Evolutionary conservation across 1,140 invertebrate genomes (phyloP).

Genomic region (Pogonomyrmex barbatus): DNA sequence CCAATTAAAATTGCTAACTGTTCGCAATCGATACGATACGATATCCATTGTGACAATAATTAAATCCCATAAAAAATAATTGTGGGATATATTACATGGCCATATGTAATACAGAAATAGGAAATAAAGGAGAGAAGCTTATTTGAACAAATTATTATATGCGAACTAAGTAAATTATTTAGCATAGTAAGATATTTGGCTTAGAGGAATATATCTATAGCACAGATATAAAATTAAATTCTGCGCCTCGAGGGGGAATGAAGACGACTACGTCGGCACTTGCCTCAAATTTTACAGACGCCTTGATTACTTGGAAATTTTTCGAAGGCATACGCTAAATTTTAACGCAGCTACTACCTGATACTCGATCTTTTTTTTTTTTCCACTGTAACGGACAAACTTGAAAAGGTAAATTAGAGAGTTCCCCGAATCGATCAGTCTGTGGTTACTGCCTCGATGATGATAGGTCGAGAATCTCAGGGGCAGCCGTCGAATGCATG

Average conservation of each 20-base stretch:
- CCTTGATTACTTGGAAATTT: conserved; percentile 31
- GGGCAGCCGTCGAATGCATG: conserved; percentile 1
- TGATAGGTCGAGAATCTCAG: conserved; percentile 58
- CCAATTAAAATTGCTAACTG: conserved; percentile 1
- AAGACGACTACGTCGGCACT: neutral
- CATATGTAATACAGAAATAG: neutral
- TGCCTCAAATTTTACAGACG: neutral
- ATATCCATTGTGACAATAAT: conserved; percentile 4
- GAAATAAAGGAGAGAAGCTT: neutral
- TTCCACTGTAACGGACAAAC: conserved; percentile 9
- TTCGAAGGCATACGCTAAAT: conserved; percentile 10
- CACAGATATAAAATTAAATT: neutral
- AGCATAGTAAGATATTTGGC: neutral
- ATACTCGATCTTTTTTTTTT: neutral
- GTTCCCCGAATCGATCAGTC: conserved; percentile 50
- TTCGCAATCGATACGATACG: neutral
- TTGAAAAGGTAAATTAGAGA: conserved; percentile 60
- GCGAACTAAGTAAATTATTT: neutral
- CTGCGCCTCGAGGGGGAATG: neutral
- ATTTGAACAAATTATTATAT: conserved; percentile 15
- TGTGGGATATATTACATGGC: neutral
- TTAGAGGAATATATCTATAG: neutral
- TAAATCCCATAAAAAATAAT: conserved; percentile 10
- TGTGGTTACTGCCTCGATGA: conserved; percentile 43
- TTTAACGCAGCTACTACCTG: conserved; percentile 28